Base-by-base conservation (phyloP, 2,888 invertebrate genomes). In the Sympetrum striolatum region DNA sequence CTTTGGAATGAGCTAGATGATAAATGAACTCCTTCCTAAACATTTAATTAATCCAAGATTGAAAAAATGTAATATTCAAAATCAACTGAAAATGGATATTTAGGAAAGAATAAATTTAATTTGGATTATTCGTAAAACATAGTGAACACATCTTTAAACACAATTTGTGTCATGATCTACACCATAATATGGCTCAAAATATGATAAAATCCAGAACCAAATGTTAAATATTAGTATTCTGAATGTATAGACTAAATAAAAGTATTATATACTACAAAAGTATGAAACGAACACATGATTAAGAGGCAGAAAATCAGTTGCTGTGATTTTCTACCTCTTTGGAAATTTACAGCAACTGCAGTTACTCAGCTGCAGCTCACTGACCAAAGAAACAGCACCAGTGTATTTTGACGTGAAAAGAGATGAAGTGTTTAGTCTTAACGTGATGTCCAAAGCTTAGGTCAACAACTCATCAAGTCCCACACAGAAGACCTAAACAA, bases 181-280 rank as follows among this genome's bases (percentile, higher is more conserved):
- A 86, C 86, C 86, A 86, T 37, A 86, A 86, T 37, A 64, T 86
- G 86, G 60, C 86, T 86, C 64, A 31, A 60, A 86, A 60, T 86
- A 86, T 86, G 86, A 64, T 86, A 86, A 73, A 82, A 86, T 86
- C 86, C 86, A 86, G 86, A 86, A 86, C 86, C 86, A 60, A 86
- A 37, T 86, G 86, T 86, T 86, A 86, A 86, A 86, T 86, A 86
- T 86, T 86, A 86, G 86, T 86, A 64, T 86, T 86, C 86, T 86
- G 86, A 86, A 86, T 86, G 86, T 86, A 86, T 60, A 64, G 60
- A 25, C 86, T 86, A 64, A 86, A 86, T 37, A 86, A 86, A 37
- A 86, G 60, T 86, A 86, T 86, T 37, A 64, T 86, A 86, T 60
- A 86, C 86, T 86, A 86, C 86, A 86, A 86, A 82, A 86, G 86